A percentile compares a stretch with the other conserved stretches of the same genome.
These are phyloP conservation scores for Ladona fulva DNA, from an alignment of 1,140 invertebrate genomes.

Conservation along the genomic window DNA sequence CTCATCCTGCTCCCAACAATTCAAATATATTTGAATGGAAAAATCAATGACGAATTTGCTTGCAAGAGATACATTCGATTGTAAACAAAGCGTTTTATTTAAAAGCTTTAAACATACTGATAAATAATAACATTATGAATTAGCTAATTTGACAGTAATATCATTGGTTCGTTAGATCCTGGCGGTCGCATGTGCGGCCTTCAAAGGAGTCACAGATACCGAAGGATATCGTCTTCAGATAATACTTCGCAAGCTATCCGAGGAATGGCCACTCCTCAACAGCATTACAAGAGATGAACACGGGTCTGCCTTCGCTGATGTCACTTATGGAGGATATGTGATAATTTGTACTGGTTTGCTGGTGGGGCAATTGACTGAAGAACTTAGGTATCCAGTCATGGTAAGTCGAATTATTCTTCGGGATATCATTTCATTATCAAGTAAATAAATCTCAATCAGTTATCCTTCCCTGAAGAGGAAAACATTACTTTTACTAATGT, in stretches of 20 bases:
- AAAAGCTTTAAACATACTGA: too few species aligned
- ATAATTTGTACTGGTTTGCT: conserved; percentile 59
- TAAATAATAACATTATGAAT: too few species aligned
- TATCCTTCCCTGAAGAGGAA: too few species aligned
- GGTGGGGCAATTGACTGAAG: conserved; percentile 50
- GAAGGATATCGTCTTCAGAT: conserved; percentile 55
- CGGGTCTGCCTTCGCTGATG: conserved; percentile 50
- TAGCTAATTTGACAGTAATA: too few species aligned
- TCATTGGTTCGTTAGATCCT: conserved; percentile 51
- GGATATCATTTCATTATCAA: too few species aligned
- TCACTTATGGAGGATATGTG: conserved; percentile 49
- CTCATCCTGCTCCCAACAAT: too few species aligned
- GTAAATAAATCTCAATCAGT: too few species aligned
- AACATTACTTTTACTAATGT: too few species aligned
- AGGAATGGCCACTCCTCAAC: conserved; percentile 62
- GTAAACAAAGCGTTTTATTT: too few species aligned
- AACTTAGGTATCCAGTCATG: conserved; percentile 45
- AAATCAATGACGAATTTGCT: too few species aligned
- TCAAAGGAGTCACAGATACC: conserved; percentile 57
- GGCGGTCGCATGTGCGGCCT: conserved; percentile 53
- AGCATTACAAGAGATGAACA: conserved; percentile 58
- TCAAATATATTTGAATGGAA: too few species aligned
- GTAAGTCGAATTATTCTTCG: conserved; percentile 37
- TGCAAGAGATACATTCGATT: too few species aligned
- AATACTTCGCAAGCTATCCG: conserved; percentile 56